phyloP scores from a whole-genome alignment of 2,113 vertebrate genomes.

The Tichodroma muraria region DNA sequence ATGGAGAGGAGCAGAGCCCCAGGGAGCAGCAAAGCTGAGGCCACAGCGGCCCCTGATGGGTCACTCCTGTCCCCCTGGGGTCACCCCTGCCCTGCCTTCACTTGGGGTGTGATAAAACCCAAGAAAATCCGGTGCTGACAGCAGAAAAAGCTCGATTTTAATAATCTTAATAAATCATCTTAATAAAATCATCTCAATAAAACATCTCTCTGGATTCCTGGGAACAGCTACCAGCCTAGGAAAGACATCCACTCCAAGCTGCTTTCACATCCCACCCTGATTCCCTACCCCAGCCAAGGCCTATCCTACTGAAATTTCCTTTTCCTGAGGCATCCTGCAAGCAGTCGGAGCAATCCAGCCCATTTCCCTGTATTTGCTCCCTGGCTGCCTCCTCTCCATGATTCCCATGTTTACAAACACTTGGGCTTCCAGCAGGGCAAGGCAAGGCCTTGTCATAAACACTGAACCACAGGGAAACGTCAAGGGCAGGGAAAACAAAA shows the following conservation, averaged over 20 bases:
- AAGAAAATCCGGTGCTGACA: neutral
- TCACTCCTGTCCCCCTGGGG: neutral
- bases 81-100: neutral
- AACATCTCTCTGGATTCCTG: neutral
- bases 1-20: neutral
- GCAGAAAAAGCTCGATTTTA: too few relatives aligned
- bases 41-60: accelerated
- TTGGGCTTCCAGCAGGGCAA: neutral
- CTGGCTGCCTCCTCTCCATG: neutral
- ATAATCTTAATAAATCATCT: neutral
- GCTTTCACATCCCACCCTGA: neutral
- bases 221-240: neutral
- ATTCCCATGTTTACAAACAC: constrained; percentile 9
- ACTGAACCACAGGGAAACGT: neutral
- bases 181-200: neutral
- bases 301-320: neutral
- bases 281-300: neutral
- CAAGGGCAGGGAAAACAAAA: neutral
- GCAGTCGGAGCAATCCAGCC: neutral
- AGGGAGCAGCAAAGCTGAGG: neutral
- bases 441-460: neutral
- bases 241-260: neutral
- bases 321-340: neutral
- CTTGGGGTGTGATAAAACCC: accelerated
- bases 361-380: neutral